Percentiles rank a stretch among this genome's conserved stretches.
Conservation (phyloP, 2,888 invertebrate species). For the Polydrusus tereticollis region DNA sequence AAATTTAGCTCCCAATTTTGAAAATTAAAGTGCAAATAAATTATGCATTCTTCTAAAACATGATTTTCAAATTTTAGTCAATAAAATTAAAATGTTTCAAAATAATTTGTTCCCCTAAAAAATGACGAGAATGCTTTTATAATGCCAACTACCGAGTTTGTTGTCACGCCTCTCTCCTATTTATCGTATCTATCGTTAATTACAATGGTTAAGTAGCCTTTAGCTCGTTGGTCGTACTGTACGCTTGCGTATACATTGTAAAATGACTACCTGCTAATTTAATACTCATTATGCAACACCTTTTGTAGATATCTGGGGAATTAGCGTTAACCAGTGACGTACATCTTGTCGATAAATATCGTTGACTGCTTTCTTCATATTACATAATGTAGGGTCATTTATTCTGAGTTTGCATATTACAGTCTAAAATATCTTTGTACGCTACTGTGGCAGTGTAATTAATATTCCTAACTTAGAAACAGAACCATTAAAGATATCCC, state of each 20-base stretch:
- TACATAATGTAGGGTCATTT: too few relatives aligned
- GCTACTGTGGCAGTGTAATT: too few relatives aligned
- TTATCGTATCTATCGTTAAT: conserved; percentile 40
- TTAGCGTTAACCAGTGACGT: conserved; percentile 30
- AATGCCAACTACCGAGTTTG: conserved; percentile 30
- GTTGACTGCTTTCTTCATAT: too few relatives aligned
- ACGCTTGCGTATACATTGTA: conserved; percentile 39
- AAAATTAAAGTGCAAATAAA: too few relatives aligned
- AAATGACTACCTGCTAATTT: conserved; percentile 35
- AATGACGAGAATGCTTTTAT: neutral
- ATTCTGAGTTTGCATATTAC: too few relatives aligned
- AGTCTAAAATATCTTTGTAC: too few relatives aligned
- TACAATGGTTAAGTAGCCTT: conserved; percentile 40
- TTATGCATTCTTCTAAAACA: too few relatives aligned
- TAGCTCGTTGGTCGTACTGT: conserved; percentile 41
- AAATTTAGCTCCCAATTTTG: too few relatives aligned
- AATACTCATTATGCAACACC: conserved; percentile 37
- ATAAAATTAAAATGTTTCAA: neutral
- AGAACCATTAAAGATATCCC: too few relatives aligned
- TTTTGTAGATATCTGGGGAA: conserved; percentile 31
- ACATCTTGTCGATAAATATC: neutral
- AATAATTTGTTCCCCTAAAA: too few relatives aligned
- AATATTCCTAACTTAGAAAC: too few relatives aligned
- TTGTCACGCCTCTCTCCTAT: conserved; percentile 43
- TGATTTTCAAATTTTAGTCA: too few relatives aligned